Evolutionary conservation across 2,113 vertebrate species (phyloP).

Genomic region (Ceuthmochares aereus): DNA sequence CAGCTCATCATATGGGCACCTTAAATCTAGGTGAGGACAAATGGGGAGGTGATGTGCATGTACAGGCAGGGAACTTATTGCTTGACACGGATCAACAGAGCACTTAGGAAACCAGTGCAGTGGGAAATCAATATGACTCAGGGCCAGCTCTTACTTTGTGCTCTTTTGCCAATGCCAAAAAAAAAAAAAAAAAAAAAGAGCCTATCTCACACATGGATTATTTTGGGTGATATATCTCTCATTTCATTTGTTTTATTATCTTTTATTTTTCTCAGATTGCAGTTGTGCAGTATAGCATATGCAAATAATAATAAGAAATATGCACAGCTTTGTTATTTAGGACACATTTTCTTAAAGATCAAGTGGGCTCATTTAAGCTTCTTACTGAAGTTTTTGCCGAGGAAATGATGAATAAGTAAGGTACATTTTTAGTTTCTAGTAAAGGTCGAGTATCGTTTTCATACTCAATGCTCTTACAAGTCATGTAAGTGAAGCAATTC

Average conservation of each 20-base stretch:
- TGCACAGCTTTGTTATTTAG: conserved; percentile 43
- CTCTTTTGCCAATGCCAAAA: conserved; percentile 75
- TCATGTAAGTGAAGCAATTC: conserved; percentile 21
- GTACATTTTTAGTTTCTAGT: conserved; percentile 45
- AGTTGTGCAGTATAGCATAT: conserved; percentile 67
- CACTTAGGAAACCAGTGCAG: conserved; percentile 86
- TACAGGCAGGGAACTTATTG: conserved; percentile 87
- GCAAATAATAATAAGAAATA: conserved; percentile 71
- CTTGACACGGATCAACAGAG: conserved; percentile 87
- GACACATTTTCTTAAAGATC: conserved; percentile 66
- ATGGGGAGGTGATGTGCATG: conserved; percentile 83
- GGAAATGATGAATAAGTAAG: conserved; percentile 58
- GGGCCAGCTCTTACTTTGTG: conserved; percentile 79
- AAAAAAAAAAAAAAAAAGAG: conserved; percentile 26
- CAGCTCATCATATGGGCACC: conserved; percentile 87
- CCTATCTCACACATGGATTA: conserved; percentile 73
- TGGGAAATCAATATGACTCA: conserved; percentile 88
- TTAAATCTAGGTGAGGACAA: conserved; percentile 89
- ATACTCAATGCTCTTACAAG: conserved; percentile 40
- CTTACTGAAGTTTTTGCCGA: conserved; percentile 58
- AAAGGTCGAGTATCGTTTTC: conserved; percentile 63
- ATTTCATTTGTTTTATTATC: conserved; percentile 78
- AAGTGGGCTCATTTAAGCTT: conserved; percentile 52
- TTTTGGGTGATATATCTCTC: conserved; percentile 74
- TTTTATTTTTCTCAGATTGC: conserved; percentile 73